Conservation (phyloP, 2,888 invertebrate species). For the Tachina lurida region DNA sequence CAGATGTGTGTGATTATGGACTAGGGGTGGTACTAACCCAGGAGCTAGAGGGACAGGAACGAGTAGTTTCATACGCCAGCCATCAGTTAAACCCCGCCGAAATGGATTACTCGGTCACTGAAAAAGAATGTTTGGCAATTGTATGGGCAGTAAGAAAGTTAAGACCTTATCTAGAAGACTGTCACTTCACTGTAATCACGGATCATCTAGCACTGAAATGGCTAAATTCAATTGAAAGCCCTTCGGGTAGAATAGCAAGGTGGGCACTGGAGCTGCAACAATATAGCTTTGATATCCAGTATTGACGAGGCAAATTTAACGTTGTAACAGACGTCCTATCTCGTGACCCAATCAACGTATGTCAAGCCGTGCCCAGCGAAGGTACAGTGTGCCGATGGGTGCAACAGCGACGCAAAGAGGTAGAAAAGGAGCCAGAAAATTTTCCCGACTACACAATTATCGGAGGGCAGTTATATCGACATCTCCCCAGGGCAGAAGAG, state of each 20-base stretch:
- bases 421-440: not conserved
- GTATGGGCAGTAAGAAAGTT: not conserved
- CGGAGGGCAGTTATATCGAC: not conserved
- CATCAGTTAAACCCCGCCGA: not conserved
- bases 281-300: not conserved
- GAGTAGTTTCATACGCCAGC: too few relatives aligned
- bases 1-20: too few relatives aligned
- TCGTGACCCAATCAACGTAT: not conserved
- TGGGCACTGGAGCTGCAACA: slow-evolving; percentile 6
- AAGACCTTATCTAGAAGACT: not conserved
- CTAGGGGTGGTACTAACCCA: too few relatives aligned
- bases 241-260: not conserved
- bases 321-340: not conserved
- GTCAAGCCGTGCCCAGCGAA: not conserved
- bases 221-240: not conserved
- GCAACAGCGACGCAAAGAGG: too few relatives aligned
- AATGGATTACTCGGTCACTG: slow-evolving; percentile 1
- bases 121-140: slow-evolving; percentile 8
- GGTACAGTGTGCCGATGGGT: not conserved
- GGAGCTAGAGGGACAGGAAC: too few relatives aligned
- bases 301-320: not conserved
- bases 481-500: not conserved
- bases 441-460: not conserved
- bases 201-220: slow-evolving; percentile 10
- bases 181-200: not conserved